Evolutionary conservation across 1,140 invertebrate genomes (phyloP).

Genomic region (Hyles vespertilio): DNA sequence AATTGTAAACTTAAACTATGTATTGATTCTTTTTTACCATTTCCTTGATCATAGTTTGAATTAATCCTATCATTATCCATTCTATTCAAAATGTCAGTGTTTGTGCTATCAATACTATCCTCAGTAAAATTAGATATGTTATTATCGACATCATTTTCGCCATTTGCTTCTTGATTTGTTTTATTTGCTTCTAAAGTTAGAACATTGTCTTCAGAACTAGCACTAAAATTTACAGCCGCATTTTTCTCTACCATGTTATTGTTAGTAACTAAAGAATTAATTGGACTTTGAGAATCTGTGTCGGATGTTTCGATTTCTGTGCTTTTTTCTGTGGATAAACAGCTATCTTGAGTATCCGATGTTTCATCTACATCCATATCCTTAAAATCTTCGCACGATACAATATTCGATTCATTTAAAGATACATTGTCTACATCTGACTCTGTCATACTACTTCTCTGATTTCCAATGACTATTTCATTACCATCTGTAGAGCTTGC

Average conservation of each 20-base stretch:
- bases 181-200: background rate
- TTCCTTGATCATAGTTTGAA: too few species aligned
- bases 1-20: too few species aligned
- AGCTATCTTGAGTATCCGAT: too few species aligned
- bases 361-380: too few species aligned
- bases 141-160: background rate
- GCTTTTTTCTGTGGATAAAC: slow-evolving; percentile 2
- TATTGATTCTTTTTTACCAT: too few species aligned
- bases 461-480: background rate
- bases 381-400: too few species aligned
- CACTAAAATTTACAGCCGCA: slow-evolving; percentile 2
- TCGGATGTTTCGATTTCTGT: slow-evolving; percentile 7
- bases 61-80: too few species aligned
- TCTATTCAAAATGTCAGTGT: slow-evolving; percentile 2
- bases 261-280: too few species aligned
- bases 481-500: background rate
- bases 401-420: too few species aligned
- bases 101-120: background rate
- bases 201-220: background rate
- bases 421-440: too few species aligned
- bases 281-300: background rate
- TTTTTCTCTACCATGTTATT: too few species aligned
- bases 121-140: background rate
- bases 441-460: too few species aligned
- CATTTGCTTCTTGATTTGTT: background rate